A percentile compares a stretch with the other conserved stretches of the same genome.
These are phyloP conservation scores for Ciona savignyi DNA, from an alignment of 23 tunicate species.

Conservation along the genomic window DNA sequence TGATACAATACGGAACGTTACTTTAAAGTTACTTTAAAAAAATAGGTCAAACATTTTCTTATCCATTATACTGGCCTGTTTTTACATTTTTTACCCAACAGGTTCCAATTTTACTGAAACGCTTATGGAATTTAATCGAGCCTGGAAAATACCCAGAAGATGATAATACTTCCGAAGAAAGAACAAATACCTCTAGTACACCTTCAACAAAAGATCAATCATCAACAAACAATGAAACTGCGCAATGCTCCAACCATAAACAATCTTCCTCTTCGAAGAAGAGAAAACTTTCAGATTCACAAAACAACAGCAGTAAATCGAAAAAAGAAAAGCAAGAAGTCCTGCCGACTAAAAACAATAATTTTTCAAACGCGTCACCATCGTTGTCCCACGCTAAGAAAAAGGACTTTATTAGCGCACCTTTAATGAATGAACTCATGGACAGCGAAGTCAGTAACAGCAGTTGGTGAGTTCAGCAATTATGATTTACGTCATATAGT, in stretches of 20 bases:
- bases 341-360: background rate
- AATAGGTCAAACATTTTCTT: too few species aligned
- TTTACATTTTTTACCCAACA: background rate
- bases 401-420: background rate
- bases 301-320: background rate
- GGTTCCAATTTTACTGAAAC: conserved; percentile 54
- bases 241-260: background rate
- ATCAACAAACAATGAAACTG: background rate
- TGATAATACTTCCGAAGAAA: conserved; percentile 7
- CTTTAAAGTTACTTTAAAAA: too few species aligned
- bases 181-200: background rate
- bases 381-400: background rate
- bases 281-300: background rate
- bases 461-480: conserved; percentile 46
- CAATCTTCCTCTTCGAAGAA: background rate
- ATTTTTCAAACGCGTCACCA: background rate
- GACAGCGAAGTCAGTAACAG: conserved; percentile 60
- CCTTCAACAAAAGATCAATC: background rate
- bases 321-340: background rate
- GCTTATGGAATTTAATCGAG: conserved; percentile 67
- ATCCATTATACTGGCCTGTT: background rate
- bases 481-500: too few species aligned
- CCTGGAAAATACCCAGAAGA: conserved; percentile 40
- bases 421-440: background rate
- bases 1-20: too few species aligned